A percentile compares a stretch with the other conserved stretches of the same genome.
phyloP scores from a whole-genome alignment of 2,113 vertebrate genomes.

The Alexandromys fortis region DNA sequence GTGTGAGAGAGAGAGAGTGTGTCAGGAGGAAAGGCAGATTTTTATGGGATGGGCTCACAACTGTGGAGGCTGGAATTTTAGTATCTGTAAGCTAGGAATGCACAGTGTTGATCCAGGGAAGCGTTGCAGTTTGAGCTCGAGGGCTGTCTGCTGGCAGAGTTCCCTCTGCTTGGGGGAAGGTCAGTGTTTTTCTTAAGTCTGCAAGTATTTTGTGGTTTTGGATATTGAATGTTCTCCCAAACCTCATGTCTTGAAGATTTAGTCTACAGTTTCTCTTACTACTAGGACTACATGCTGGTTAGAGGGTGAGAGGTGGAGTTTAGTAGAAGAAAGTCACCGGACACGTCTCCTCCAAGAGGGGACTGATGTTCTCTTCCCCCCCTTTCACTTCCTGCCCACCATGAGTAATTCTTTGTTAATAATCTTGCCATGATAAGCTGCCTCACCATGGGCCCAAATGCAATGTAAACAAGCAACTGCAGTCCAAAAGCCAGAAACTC shows the following conservation, averaged over 20 bases:
- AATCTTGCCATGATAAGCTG: background rate
- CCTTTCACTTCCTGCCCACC: background rate
- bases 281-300: background rate
- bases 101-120: background rate
- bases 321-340: background rate
- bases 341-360: background rate
- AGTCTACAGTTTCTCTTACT: background rate
- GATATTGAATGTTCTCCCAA: background rate
- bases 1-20: too few relatives aligned
- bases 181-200: background rate
- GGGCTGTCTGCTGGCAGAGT: background rate
- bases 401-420: too few relatives aligned
- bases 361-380: background rate
- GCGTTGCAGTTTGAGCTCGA: background rate
- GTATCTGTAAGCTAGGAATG: background rate
- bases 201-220: background rate
- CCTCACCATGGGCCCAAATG: background rate
- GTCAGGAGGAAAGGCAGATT: background rate
- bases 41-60: background rate
- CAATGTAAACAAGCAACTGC: background rate
- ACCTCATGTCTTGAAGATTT: background rate
- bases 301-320: background rate
- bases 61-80: background rate
- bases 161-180: background rate
- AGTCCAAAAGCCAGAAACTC: background rate